Evolutionary conservation across 2,888 invertebrate species (phyloP), one percentile per base, ranked within the genome.

Genomic region (Exocentrus adspersus): DNA sequence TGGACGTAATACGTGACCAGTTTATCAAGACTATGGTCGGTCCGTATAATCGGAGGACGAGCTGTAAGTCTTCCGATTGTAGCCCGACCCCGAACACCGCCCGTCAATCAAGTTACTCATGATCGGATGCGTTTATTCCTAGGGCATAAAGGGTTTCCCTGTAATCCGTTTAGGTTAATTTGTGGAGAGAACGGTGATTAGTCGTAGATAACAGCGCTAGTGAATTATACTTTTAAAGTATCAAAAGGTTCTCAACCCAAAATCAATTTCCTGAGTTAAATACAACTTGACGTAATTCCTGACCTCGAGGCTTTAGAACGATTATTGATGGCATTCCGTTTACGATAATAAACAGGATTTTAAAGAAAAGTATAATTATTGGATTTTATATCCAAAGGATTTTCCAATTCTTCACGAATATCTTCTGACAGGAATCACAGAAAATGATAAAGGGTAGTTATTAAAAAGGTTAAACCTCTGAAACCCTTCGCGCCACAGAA

Each of bases 111-210:
- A 42, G 60, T 61, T 65, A 63, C 28, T 61, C 62, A 56, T 58
- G 69, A 67, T 62, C 65, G 64, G 56, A 54, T 62, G 64, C 62
- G 67, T 65, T 67, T 63, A 60, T 64, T 70, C 62, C 67, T 50
- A 60, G 63, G 62, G 66, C 57, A 61, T 68, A 68, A 68, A 70
- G 67, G 70, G 68, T 70, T 70, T 68, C 65, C 68, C 65, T 66
- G 68, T 70, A 70, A 70, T 70, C 62, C 64, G 53, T 66, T 70
- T 68, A 66, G 68, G 65, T 64, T 67, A 65, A 70, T 67, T 70
- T 70, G 67, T 51, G 69, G 67, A 53, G 24, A 45, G 56, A 53
- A 45, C 60, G 37, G 60, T 60, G 60, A 65, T 65, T 60, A 68
- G 53, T 63, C 53, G 61, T 60, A 60, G 68, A 65, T 63, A 67